Evolutionary conservation across 2,888 invertebrate species (phyloP), one percentile per base, ranked within the genome.

Genomic region (Hermodice carunculata): DNA sequence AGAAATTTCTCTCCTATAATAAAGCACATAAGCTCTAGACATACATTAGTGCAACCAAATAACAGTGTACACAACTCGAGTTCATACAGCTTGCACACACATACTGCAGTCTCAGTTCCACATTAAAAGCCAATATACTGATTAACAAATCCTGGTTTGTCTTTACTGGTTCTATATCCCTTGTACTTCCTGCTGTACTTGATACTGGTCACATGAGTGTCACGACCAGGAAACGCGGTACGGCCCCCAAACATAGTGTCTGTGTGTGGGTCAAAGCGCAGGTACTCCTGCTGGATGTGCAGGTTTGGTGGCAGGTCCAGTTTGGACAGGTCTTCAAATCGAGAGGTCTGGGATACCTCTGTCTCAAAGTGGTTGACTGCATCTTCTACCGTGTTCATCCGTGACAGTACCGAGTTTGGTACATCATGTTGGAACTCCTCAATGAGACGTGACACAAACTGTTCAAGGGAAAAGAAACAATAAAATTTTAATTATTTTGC

Each of bases 221-320:
- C 94, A 79, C 92, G 92, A 78, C 91, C 91, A 1, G 95, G 95
- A 84, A 92, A 97, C 0, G 94, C 96, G 29, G 93, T 91, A 74
- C 91, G 85, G 8, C 96, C 96, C 70, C 89, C 88, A 69, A 78
- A 81, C 82, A 93, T 92, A 0, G 89, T 90, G 78, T 93, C 93
- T 0, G 90, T 91, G 22, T 92, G 92, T 72, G 95, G 94, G 87
- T 95, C 90, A 86, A 95, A 97, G 62, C 95, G 88, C 46, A 92
- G 84, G 84, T 94, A 93, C 51, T 96, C 92, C 65, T 90, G 88
- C 81, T 93, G 92, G 3, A 97, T 89, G 84, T 96, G 92, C 29
- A 98, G 86, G 88, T 98, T 98, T 78, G 92, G 91, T 0, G 97
- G 96, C 56, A 97, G 49, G 44, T 72, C 62, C n/a, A 51, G 46